Evolutionary conservation across 2,113 vertebrate species (phyloP), one percentile per base, ranked within the genome.

Genomic region (Mus musculus): DNA sequence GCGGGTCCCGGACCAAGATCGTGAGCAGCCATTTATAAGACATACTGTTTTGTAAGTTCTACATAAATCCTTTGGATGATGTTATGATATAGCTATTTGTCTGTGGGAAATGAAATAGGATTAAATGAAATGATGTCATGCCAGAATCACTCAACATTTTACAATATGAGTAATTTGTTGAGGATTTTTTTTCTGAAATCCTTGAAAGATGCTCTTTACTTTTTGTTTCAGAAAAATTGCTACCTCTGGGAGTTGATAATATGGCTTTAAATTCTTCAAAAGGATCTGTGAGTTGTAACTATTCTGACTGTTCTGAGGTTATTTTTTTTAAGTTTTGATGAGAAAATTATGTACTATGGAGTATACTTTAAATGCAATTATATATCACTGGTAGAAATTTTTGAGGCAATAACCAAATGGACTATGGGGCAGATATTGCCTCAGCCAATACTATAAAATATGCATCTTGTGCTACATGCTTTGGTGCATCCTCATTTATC

Each of bases 321-420:
- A 90, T 98, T 98, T 98, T 98, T 98, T 98, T 97, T 95, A 12
- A 89, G 88, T 94, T 98, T 98, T 96, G 93, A 88, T 97, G 80
- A 95, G 95, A 98, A 97, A 98, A 98, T 97, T 91, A 94, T 95
- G 97, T 93, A 78, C 88, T 93, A 56, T 95, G 94, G 84, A 95
- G 92, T 97, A 97, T 95, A 97, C 98, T 98, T 98, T 97, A 96
- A 98, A 91, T n/a, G 61, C 94, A 96, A 85, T 97, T 98, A 95
- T 94, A 96, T 97, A 94, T 95, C 92, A 46, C 93, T 85, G 42
- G 93, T 95, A 88, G 78, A 98, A 96, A 39, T 87, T 93, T 93
- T 92, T 95, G 85, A 97, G 96, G 96, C 93, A 98, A 92, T 95
- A 97, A 80, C 46, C 87, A 95, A 97, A 97, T 94, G 93, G 91